Conservation (phyloP, 2,888 invertebrate genomes). For the Ichneumoninae sp. region DNA sequence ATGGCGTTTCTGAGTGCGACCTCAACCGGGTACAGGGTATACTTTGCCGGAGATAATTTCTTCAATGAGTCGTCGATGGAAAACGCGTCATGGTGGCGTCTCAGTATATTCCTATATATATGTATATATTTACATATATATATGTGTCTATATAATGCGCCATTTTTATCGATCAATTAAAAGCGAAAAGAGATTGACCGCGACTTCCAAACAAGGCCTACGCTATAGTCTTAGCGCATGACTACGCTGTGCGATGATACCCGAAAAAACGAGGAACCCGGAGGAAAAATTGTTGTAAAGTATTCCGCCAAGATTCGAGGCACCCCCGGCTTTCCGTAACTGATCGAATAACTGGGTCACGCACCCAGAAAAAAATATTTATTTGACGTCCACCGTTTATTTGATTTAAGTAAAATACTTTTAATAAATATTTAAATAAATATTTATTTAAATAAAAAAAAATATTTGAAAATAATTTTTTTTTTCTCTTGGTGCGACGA, state of each 20-base stretch:
- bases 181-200: constrained; percentile 22
- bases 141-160: neutral
- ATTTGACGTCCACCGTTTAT: too few species aligned
- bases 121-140: neutral
- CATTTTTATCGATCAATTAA: constrained; percentile 58
- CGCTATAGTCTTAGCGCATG: neutral
- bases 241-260: neutral
- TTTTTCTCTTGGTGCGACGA: neutral
- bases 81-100: constrained; percentile 4
- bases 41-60: constrained; percentile 44
- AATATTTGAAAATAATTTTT: too few species aligned
- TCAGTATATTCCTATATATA: neutral
- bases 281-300: neutral
- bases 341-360: neutral
- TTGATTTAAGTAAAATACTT: too few species aligned
- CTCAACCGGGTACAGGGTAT: constrained; percentile 22
- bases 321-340: neutral
- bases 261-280: neutral
- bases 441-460: too few species aligned
- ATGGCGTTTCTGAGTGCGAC: constrained; percentile 38
- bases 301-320: neutral
- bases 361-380: too few species aligned
- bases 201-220: constrained; percentile 5
- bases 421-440: too few species aligned
- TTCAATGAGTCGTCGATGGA: constrained; percentile 47